Conservation (phyloP, 53 echinoderm and acorn worm species). For the Zoroaster sp. region DNA sequence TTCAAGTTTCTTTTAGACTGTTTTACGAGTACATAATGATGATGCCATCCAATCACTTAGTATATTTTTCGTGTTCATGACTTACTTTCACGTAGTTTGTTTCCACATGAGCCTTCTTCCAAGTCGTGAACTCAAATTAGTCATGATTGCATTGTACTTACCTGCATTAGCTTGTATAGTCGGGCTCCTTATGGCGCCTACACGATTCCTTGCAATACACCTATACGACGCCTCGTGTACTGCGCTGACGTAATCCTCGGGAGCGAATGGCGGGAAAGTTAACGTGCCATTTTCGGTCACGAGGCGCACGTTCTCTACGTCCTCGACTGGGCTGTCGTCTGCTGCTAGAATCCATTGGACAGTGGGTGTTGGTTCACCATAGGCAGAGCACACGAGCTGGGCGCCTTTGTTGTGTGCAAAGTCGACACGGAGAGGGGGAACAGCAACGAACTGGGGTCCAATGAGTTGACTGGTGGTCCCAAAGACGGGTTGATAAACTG, state of each 20-base stretch:
- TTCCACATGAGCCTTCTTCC: too few species aligned
- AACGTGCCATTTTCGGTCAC: slow-evolving; percentile 87
- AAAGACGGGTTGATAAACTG: not conserved
- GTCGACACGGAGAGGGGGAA: slow-evolving; percentile 76
- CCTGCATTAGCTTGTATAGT: slow-evolving; percentile 90
- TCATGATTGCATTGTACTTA: slow-evolving; percentile 55
- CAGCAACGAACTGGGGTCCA: slow-evolving; percentile 85
- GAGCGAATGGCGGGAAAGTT: slow-evolving; percentile 71
- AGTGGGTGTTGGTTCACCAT: slow-evolving; percentile 77
- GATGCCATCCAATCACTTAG: too few species aligned
- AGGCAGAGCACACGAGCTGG: slow-evolving; percentile 77
- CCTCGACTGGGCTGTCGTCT: slow-evolving; percentile 60
- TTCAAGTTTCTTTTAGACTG: too few species aligned
- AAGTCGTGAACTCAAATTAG: too few species aligned
- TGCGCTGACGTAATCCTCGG: slow-evolving; percentile 59
- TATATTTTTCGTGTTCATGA: too few species aligned
- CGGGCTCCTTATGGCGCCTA: slow-evolving; percentile 86
- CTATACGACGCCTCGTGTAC: slow-evolving; percentile 83
- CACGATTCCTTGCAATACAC: slow-evolving; percentile 83
- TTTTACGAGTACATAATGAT: too few species aligned
- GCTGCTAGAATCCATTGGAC: slow-evolving; percentile 75
- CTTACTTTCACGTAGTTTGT: too few species aligned
- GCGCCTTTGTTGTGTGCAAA: slow-evolving; percentile 77
- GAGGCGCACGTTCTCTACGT: slow-evolving; percentile 68
- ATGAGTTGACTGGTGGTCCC: slow-evolving; percentile 10